Evolutionary conservation across 2,888 invertebrate genomes (phyloP).

Genomic region (Myopa tessellatipennis): DNA sequence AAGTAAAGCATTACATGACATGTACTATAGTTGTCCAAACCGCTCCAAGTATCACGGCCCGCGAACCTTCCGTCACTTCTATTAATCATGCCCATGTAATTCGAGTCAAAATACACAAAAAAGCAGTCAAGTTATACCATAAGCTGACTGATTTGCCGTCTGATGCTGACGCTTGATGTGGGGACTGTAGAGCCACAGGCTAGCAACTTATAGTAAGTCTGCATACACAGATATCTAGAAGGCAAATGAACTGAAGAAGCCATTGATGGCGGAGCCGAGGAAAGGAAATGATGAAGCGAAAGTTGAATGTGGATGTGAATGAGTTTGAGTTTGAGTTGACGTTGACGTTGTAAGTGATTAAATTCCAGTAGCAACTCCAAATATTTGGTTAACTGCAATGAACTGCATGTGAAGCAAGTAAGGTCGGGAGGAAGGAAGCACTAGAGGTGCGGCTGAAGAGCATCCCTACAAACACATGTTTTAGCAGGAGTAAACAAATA

Average conservation of each 20-base stretch:
- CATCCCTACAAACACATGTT: not conserved
- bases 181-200: not conserved
- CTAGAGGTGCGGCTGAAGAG: not conserved
- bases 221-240: slow-evolving; percentile 6
- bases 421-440: not conserved
- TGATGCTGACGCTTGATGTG: not conserved
- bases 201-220: no score
- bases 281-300: no score
- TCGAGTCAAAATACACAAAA: slow-evolving; percentile 22
- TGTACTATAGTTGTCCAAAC: no score
- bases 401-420: not conserved
- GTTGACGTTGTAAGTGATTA: not conserved
- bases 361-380: slow-evolving; percentile 5
- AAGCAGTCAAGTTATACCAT: not conserved
- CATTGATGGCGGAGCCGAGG: not conserved
- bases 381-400: not conserved
- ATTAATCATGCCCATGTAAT: slow-evolving; percentile 5
- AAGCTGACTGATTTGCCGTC: slow-evolving; percentile 3
- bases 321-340: no score
- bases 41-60: no score
- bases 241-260: slow-evolving; percentile 21
- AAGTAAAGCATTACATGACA: no score
- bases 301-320: not conserved
- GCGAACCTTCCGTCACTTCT: no score
- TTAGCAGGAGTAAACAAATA: no score